phyloP scores from a whole-genome alignment of 2,113 vertebrate species.

The Seriola dumerili region DNA sequence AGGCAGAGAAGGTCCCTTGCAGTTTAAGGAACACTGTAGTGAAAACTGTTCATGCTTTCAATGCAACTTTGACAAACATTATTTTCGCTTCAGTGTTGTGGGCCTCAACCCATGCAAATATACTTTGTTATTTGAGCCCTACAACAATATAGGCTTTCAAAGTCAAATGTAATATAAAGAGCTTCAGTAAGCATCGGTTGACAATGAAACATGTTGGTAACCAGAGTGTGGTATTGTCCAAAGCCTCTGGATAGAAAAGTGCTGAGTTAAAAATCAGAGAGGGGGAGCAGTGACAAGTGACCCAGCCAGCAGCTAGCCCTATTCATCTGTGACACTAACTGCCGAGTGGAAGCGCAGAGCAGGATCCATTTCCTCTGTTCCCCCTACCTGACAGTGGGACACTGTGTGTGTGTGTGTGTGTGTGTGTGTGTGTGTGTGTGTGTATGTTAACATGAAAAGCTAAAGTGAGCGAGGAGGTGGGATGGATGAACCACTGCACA shows the following conservation, averaged over 20 bases:
- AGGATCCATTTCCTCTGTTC: conserved; percentile 50
- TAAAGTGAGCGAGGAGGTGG: conserved; percentile 1
- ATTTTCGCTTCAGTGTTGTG: not conserved
- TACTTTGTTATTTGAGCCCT: not conserved
- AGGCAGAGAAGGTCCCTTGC: not conserved
- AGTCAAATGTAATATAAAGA: conserved; percentile 53
- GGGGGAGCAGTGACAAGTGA: conserved; percentile 24
- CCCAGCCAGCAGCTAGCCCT: conserved; percentile 34
- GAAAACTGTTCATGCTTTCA: not conserved
- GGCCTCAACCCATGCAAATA: conserved; percentile 12
- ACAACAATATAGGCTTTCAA: conserved; percentile 29
- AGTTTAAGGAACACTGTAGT: not conserved
- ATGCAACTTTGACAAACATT: not conserved
- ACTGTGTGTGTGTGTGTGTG: not conserved
- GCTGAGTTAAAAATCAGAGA: conserved; percentile 62
- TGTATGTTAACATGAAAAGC: not conserved
- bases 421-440: too few species aligned
- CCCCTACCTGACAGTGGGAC: conserved; percentile 30
- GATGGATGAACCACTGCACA: not conserved
- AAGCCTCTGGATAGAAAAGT: conserved; percentile 69
- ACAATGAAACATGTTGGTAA: conserved; percentile 65
- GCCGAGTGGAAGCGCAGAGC: conserved; percentile 35
- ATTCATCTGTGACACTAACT: conserved; percentile 55
- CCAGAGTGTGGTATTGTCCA: conserved; percentile 54
- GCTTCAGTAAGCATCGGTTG: conserved; percentile 60